Conservation (phyloP, 2,888 invertebrate species). For the Herminia tarsipennalis region DNA sequence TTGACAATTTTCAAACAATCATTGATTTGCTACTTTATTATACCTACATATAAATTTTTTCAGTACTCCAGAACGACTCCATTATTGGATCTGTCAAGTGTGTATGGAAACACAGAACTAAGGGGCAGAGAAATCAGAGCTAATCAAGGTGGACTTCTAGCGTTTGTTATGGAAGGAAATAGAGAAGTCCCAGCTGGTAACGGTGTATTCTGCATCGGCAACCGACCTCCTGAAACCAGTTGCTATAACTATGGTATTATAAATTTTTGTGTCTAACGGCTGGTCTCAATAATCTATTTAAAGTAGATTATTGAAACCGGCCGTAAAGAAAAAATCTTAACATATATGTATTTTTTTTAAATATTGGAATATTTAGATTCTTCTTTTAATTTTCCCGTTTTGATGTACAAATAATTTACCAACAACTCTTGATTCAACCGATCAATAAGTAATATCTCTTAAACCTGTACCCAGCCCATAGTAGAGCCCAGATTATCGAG, state of each 20-base stretch:
- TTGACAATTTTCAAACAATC: no score
- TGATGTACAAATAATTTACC: no score
- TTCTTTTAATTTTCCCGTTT: no score
- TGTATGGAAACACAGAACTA: slow-evolving; percentile 44
- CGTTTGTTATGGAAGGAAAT: slow-evolving; percentile 43
- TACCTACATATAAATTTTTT: neutral
- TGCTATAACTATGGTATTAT: slow-evolving; percentile 55
- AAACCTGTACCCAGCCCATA: no score
- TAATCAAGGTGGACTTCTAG: slow-evolving; percentile 44
- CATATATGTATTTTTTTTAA: neutral
- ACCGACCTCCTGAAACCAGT: slow-evolving; percentile 49
- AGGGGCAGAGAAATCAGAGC: slow-evolving; percentile 34
- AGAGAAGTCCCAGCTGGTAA: slow-evolving; percentile 45
- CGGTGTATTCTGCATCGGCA: slow-evolving; percentile 32
- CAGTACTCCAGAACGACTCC: slow-evolving; percentile 43
- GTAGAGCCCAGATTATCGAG: no score
- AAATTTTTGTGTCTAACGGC: neutral
- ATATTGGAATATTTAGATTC: no score
- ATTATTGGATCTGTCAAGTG: slow-evolving; percentile 43
- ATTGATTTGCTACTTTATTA: neutral
- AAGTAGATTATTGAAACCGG: no score
- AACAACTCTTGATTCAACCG: no score
- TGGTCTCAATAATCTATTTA: no score
- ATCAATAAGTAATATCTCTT: no score
- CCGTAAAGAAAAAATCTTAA: neutral